These are phyloP conservation scores for Mythimna vitellina DNA, from an alignment of 2,888 invertebrate species.

Conservation along the genomic window DNA sequence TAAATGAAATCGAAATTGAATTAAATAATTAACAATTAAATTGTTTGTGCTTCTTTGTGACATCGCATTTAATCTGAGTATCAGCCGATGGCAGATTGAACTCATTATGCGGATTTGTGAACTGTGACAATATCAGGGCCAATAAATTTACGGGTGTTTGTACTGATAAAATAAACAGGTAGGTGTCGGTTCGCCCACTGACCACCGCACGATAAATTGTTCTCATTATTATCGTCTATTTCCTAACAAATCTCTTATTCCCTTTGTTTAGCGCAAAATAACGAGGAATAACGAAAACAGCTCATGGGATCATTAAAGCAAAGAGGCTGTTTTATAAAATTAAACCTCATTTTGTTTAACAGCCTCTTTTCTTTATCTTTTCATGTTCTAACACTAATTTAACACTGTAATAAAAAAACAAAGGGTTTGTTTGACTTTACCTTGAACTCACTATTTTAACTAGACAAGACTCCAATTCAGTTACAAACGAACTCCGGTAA, in stretches of 20 bases:
- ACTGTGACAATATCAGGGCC: slow-evolving; percentile 80
- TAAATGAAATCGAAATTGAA: not conserved
- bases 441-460: not conserved
- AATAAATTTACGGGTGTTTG: slow-evolving; percentile 82
- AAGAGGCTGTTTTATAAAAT: no score
- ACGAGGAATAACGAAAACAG: slow-evolving; percentile 27
- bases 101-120: slow-evolving; percentile 80
- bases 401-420: not conserved
- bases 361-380: not conserved
- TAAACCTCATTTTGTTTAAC: slow-evolving; percentile 12
- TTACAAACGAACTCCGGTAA: not conserved
- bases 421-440: not conserved
- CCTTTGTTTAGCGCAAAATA: slow-evolving; percentile 41
- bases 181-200: slow-evolving; percentile 62
- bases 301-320: slow-evolving; percentile 10
- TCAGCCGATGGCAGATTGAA: slow-evolving; percentile 77
- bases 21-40: slow-evolving; percentile 32
- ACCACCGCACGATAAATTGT: slow-evolving; percentile 65
- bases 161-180: slow-evolving; percentile 80
- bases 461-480: not conserved
- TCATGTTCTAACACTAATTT: not conserved
- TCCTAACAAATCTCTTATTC: slow-evolving; percentile 50
- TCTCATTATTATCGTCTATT: slow-evolving; percentile 56
- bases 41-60: slow-evolving; percentile 30
- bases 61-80: slow-evolving; percentile 71